A percentile compares a stretch with the other conserved stretches of the same genome.
Conservation (phyloP, 2,113 vertebrate genomes). For the Micronycteris hirsuta region DNA sequence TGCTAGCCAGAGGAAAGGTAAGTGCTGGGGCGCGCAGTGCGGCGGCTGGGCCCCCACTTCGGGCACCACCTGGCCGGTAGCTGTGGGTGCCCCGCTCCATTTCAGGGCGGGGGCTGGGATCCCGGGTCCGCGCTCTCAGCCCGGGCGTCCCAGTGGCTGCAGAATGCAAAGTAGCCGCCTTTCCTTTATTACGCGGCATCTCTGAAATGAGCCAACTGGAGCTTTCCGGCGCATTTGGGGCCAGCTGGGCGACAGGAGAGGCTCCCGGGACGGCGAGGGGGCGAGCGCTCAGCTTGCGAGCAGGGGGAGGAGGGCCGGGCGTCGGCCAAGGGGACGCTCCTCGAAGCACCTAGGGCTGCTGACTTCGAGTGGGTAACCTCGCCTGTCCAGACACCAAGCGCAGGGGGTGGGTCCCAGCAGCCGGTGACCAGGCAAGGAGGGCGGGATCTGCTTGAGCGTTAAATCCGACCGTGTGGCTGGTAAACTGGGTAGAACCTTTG, state of each 20-base stretch:
- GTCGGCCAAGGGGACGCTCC: neutral
- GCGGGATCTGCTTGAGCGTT: neutral
- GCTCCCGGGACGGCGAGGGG: neutral
- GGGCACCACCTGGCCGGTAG: neutral
- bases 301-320: neutral
- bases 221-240: neutral
- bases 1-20: slow-evolving; percentile 90
- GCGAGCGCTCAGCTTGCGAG: neutral
- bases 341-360: neutral
- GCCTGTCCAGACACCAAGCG: too few species aligned
- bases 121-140: neutral
- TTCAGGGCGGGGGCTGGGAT: neutral
- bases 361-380: neutral
- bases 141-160: neutral
- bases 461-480: neutral
- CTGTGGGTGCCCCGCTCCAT: neutral
- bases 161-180: neutral
- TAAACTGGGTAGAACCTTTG: neutral
- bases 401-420: neutral
- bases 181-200: neutral
- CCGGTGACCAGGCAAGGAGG: rapidly evolving
- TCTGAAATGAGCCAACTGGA: neutral
- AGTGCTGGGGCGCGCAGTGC: slow-evolving; percentile 20
- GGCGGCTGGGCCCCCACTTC: neutral
- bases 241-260: neutral